Conservation (phyloP, 1,140 invertebrate genomes). For the Calosoma granatense region DNA sequence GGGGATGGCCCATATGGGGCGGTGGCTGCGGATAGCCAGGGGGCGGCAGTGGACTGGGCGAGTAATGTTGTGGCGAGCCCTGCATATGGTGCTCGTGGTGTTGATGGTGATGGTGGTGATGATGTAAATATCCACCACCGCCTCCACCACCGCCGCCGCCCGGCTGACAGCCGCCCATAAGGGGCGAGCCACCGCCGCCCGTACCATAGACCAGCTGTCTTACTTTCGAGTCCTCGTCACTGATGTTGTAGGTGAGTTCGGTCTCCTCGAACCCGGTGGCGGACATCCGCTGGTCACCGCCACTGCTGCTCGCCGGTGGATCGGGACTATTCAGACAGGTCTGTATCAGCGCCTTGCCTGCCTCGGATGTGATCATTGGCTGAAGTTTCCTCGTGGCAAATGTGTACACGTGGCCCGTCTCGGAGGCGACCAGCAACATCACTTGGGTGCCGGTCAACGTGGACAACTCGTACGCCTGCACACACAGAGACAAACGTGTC, state of each 20-base stretch:
- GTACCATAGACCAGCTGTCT: conserved; percentile 84
- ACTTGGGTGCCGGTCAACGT: conserved; percentile 99
- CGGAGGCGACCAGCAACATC: conserved; percentile 90
- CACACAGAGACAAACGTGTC: conserved; percentile 16
- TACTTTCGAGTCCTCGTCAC: conserved; percentile 92
- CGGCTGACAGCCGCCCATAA: conserved; percentile 30
- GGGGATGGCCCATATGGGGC: conserved; percentile 55
- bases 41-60: conserved; percentile 45
- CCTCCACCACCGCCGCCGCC: conserved; percentile 13
- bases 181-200: conserved; percentile 40
- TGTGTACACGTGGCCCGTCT: conserved; percentile 98
- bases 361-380: conserved; percentile 99
- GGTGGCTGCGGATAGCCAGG: conserved; percentile 50
- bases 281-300: conserved; percentile 89
- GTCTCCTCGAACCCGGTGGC: conserved; percentile 98
- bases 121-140: conserved; percentile 6
- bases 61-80: conserved; percentile 48
- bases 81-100: conserved; percentile 33
- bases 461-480: conserved; percentile 96
- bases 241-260: conserved; percentile 93
- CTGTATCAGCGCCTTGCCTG: conserved; percentile 96
- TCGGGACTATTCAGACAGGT: conserved; percentile 98
- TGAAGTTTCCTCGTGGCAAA: conserved; percentile 98
- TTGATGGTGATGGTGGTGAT: conserved; percentile 29
- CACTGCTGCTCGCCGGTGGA: conserved; percentile 59